Base-by-base conservation (phyloP, 2,113 vertebrate genomes). In the Pandion haliaetus region DNA sequence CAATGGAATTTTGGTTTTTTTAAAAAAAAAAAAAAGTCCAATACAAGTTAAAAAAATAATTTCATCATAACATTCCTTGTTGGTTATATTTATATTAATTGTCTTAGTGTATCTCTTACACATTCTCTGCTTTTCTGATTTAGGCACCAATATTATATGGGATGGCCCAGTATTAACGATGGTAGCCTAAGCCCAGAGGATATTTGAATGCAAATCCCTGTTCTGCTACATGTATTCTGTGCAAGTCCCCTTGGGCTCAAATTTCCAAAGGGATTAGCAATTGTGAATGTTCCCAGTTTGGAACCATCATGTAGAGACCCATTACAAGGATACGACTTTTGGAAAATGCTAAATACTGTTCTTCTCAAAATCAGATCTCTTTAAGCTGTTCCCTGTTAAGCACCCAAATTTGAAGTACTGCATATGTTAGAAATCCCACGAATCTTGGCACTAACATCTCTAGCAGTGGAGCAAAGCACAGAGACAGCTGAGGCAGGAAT, bases 101-200 rank as follows among this genome's bases (percentile, higher is more conserved):
- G 1, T 5, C 29, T 38, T 8, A 26, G 32, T 15, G 25, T 12
- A 26, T 14, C 21, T 50, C 29, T 72, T 47, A 17, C 5, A 42
- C 5, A 6, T 72, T 77, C n/a, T 76, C 69, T 76, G 50, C 14
- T 74, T 25, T 47, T 76, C 73, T 38, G 44, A 10, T 74, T 34
- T 62, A 80, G 34, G 12, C 14, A 44, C 32, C n/a, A 16, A 0
- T 10, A 11, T 26, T 42, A 17, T 4, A 15, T 10, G 52, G 57
- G n/a, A 18, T 76, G 66, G 24, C 21, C 38, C 47, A 9, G 18
- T 34, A n/a, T 2, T 63, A 24, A 31, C 0, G 2, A 24, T 1
- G 47, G 69, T 8, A 38, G 16, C 58, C 40, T 21, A 26, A 84
- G 1, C 57, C 84, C 82, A 69, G 58, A 42, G 70, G 40, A 44